phyloP scores from a whole-genome alignment of 2,888 invertebrate genomes.

The Drosophila anomalipes region DNA sequence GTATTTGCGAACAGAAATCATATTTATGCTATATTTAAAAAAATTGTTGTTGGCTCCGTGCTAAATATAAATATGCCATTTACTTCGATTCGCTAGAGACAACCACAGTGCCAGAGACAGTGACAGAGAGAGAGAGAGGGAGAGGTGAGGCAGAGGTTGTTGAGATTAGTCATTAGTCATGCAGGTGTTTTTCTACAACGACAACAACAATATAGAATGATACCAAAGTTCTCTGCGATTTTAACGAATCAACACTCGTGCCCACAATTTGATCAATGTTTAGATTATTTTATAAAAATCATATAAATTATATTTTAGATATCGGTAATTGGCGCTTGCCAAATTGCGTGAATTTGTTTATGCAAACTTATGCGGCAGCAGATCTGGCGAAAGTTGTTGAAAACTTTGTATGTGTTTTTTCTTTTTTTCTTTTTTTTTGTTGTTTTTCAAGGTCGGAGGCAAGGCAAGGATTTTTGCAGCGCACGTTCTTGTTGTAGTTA shows the following conservation, averaged over 20 bases:
- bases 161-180: constrained; percentile 48
- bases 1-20: constrained; percentile 31
- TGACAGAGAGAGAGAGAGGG: neutral
- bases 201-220: neutral
- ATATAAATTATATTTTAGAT: constrained; percentile 57
- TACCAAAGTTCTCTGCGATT: neutral
- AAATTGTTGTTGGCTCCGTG: constrained; percentile 51
- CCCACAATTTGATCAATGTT: constrained; percentile 28
- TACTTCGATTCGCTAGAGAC: constrained; percentile 19
- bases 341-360: constrained; percentile 60
- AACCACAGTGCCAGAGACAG: neutral
- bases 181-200: constrained; percentile 61
- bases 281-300: constrained; percentile 36
- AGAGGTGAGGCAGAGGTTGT: neutral
- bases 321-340: constrained; percentile 50
- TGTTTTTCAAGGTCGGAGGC: constrained; percentile 53
- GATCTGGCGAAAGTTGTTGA: constrained; percentile 56
- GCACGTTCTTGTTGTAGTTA: constrained; percentile 45
- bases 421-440: neutral
- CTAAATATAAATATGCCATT: constrained; percentile 63
- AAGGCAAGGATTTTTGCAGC: constrained; percentile 57
- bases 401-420: constrained; percentile 18
- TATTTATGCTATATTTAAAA: constrained; percentile 65
- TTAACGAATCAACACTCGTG: constrained; percentile 7
- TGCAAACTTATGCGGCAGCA: constrained; percentile 59